phyloP scores from a whole-genome alignment of 53 echinoderm and acorn worm genomes.

The Actinopyga echinites region DNA sequence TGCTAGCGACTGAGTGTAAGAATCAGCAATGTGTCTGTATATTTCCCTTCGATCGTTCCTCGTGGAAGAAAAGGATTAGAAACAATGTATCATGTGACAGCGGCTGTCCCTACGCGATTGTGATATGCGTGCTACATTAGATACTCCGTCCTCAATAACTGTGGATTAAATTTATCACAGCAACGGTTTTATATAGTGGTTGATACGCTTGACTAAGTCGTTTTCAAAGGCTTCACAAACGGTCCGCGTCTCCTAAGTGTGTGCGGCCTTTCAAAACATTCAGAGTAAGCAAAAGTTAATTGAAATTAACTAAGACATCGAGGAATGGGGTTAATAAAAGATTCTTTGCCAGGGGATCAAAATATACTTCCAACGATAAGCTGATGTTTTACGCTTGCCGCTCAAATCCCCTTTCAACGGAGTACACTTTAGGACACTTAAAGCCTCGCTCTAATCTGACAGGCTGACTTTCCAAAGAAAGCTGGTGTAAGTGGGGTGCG shows the following conservation, averaged over 20 bases:
- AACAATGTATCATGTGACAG: too few species aligned
- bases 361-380: not conserved
- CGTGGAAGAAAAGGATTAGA: too few species aligned
- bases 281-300: not conserved
- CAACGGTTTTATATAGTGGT: not conserved
- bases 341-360: not conserved
- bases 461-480: not conserved
- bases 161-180: too few species aligned
- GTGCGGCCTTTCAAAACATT: too few species aligned
- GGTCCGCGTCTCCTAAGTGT: too few species aligned
- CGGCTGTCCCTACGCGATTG: too few species aligned
- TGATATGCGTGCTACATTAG: too few species aligned
- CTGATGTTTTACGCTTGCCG: constrained; percentile 9
- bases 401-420: not conserved
- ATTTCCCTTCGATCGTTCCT: too few species aligned
- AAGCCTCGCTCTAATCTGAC: constrained; percentile 1
- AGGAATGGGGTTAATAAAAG: not conserved
- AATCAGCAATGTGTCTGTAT: too few species aligned
- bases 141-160: too few species aligned
- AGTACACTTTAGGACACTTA: constrained; percentile 3
- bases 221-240: constrained; percentile 10
- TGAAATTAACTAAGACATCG: constrained; percentile 5
- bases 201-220: constrained; percentile 31
- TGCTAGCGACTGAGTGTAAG: too few species aligned
- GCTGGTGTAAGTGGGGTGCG: constrained; percentile 9